Evolutionary conservation across 2,113 vertebrate species (phyloP).

Genomic region (Gasterosteus nipponicus): DNA sequence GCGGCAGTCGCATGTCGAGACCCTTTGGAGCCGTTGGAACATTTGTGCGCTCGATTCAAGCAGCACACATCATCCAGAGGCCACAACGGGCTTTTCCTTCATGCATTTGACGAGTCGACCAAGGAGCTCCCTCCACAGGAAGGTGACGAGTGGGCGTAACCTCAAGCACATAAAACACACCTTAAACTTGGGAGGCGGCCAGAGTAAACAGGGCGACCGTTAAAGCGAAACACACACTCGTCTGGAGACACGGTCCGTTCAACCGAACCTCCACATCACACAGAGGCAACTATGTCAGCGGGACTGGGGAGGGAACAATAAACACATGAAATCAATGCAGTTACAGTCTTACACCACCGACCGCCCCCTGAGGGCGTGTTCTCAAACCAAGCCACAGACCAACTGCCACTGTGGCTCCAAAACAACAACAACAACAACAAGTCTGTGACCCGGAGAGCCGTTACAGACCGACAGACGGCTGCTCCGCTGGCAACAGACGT

Average conservation of each 20-base stretch:
- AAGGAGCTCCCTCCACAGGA: conserved; percentile 42
- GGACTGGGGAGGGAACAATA: background rate
- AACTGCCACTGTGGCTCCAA: conserved; percentile 40
- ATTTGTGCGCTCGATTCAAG: conserved; percentile 15
- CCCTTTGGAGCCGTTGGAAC: conserved; percentile 31
- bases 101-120: conserved; percentile 16
- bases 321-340: conserved; percentile 14
- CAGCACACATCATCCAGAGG: conserved; percentile 27
- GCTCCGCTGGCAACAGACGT: conserved; percentile 18
- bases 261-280: conserved; percentile 44
- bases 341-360: conserved; percentile 30
- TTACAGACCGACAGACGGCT: conserved; percentile 39
- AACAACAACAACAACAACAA: conserved; percentile 17
- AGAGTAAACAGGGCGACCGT: conserved; percentile 60
- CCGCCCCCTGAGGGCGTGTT: conserved; percentile 37
- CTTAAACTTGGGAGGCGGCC: conserved; percentile 63
- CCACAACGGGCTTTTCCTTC: conserved; percentile 38
- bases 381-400: conserved; percentile 46
- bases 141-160: conserved; percentile 45
- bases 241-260: conserved; percentile 42
- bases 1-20: background rate
- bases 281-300: conserved; percentile 31
- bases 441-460: conserved; percentile 33
- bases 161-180: conserved; percentile 69
- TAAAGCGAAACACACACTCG: conserved; percentile 38